A percentile compares a stretch with the other conserved stretches of the same genome.
phyloP scores from a whole-genome alignment of 2,113 vertebrate genomes.

The Sardina pilchardus region DNA sequence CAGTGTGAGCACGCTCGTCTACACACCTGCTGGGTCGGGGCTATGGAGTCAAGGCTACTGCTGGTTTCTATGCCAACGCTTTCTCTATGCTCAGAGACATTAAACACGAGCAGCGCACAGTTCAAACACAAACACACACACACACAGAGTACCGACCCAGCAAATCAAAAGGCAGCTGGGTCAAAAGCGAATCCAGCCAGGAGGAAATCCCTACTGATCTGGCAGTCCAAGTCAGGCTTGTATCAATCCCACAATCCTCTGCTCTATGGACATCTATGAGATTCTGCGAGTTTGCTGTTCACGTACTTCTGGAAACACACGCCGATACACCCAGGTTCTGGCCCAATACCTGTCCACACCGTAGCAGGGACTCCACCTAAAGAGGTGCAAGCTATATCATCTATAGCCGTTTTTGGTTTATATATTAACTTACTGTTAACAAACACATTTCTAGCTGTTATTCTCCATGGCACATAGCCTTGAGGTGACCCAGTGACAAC shows the following conservation, averaged over 20 bases:
- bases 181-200: conserved; percentile 20
- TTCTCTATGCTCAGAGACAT: conserved; percentile 31
- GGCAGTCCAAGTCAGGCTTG: background rate
- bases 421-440: conserved; percentile 78
- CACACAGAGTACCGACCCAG: conserved; percentile 63
- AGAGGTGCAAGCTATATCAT: conserved; percentile 67
- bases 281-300: background rate
- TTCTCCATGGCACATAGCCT: conserved; percentile 44
- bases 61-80: background rate
- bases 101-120: conserved; percentile 54
- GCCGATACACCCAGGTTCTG: no score
- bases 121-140: conserved; percentile 32
- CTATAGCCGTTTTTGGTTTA: conserved; percentile 74
- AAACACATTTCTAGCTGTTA: conserved; percentile 63
- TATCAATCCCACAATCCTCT: background rate
- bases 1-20: background rate
- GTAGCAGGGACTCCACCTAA: background rate
- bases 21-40: background rate
- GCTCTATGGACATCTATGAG: background rate
- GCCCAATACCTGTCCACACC: background rate
- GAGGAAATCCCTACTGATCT: conserved; percentile 41
- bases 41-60: background rate
- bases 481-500: background rate
- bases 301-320: background rate
- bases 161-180: conserved; percentile 53